A percentile compares a stretch with the other conserved stretches of the same genome.
These are phyloP conservation scores for Sinopyrophorus schimmeli DNA, from an alignment of 2,888 invertebrate species.

Conservation along the genomic window DNA sequence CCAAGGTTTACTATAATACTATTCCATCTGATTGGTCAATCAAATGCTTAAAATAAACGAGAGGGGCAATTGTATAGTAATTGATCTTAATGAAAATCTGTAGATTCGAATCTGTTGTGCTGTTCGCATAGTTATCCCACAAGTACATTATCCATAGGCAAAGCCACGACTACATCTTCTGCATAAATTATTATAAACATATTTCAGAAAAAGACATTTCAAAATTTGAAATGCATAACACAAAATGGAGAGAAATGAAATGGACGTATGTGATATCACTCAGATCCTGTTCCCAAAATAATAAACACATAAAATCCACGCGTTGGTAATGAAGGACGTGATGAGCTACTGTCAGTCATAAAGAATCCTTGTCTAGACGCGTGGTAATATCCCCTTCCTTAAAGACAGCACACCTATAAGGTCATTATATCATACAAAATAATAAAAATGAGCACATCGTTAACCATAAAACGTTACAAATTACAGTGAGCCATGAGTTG, in stretches of 20 bases:
- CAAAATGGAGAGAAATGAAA: conserved; percentile 9
- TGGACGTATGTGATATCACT: conserved; percentile 19
- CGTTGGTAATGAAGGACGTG: conserved; percentile 32
- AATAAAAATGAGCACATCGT: conserved; percentile 48
- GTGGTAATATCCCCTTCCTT: conserved; percentile 35
- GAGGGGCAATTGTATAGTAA: no score
- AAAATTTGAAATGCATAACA: conserved; percentile 16
- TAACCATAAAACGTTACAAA: conserved; percentile 52
- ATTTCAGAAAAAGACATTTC: conserved; percentile 3
- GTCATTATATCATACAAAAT: conserved; percentile 45
- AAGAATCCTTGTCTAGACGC: conserved; percentile 38
- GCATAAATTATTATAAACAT: conserved; percentile 7
- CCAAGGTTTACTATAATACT: no score
- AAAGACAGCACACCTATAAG: conserved; percentile 38
- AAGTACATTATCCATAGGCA: no score
- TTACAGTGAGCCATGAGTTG: conserved; percentile 48
- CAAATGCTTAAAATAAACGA: no score
- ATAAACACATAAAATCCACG: conserved; percentile 28
- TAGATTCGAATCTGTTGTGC: no score
- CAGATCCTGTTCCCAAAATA: conserved; percentile 27
- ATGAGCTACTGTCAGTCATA: conserved; percentile 30
- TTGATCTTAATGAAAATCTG: no score
- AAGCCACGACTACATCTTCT: no score
- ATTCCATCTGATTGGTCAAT: no score
- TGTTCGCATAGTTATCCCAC: no score